phyloP scores from a whole-genome alignment of 2,113 vertebrate genomes.

The Tupaia tana region DNA sequence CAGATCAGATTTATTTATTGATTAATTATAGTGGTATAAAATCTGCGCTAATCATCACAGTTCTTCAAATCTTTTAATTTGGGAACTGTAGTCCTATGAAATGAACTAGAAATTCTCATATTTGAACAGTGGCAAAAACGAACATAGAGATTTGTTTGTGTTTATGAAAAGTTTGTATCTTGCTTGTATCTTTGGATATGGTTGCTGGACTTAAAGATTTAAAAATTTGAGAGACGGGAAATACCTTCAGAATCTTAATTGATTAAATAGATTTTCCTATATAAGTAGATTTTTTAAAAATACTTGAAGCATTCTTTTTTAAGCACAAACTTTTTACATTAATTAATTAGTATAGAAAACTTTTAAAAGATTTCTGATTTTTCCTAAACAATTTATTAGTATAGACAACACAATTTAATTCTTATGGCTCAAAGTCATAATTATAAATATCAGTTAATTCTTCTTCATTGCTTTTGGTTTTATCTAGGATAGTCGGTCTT shows the following conservation, averaged over 20 bases:
- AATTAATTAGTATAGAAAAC: slow-evolving; percentile 7
- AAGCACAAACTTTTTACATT: not conserved
- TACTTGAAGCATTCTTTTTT: slow-evolving; percentile 16
- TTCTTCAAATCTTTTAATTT: slow-evolving; percentile 38
- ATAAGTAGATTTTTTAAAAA: slow-evolving; percentile 37
- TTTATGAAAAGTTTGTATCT: slow-evolving; percentile 29
- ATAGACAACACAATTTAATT: slow-evolving; percentile 31
- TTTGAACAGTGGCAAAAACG: slow-evolving; percentile 44
- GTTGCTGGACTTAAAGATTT: slow-evolving; percentile 26
- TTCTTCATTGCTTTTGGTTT: slow-evolving; percentile 13
- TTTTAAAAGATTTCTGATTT: slow-evolving; percentile 16
- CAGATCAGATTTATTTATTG: slow-evolving; percentile 19
- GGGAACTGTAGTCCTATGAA: not conserved
- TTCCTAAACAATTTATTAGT: slow-evolving; percentile 26
- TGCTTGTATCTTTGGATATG: slow-evolving; percentile 33
- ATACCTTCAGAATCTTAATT: slow-evolving; percentile 27
- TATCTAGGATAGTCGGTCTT: not conserved
- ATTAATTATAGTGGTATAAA: slow-evolving; percentile 21
- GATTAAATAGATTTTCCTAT: slow-evolving; percentile 5
- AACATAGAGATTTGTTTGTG: slow-evolving; percentile 14
- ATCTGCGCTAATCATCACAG: not conserved
- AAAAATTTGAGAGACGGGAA: slow-evolving; percentile 20
- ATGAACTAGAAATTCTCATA: not conserved
- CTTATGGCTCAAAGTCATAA: not conserved
- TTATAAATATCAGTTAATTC: not conserved